A percentile compares a stretch with the other conserved stretches of the same genome.
These are phyloP conservation scores for Melanocharis versteri DNA, from an alignment of 2,113 vertebrate genomes.

Conservation along the genomic window DNA sequence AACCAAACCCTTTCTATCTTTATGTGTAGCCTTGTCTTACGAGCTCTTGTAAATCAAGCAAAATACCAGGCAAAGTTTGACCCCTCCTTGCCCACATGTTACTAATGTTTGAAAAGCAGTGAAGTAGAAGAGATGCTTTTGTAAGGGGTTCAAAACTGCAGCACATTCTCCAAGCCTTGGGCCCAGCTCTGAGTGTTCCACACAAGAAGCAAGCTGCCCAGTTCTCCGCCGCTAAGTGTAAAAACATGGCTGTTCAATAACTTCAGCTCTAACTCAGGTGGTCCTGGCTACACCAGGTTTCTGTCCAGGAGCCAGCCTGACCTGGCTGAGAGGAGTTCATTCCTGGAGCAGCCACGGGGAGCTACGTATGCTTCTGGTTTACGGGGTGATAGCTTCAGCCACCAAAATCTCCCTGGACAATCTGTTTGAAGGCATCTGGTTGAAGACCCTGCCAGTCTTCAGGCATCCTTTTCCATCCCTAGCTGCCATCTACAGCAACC, in stretches of 20 bases:
- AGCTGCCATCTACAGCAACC: not conserved
- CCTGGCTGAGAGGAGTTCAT: not conserved
- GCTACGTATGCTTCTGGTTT: fast-evolving
- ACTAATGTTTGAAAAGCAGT: not conserved
- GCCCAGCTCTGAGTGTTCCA: not conserved
- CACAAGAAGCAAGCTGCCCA: not conserved
- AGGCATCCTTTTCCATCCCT: not conserved
- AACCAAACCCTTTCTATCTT: not conserved
- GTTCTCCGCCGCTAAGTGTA: not conserved
- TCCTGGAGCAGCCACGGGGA: not conserved
- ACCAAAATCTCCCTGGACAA: not conserved
- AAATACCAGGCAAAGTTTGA: not conserved
- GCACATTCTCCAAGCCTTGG: not conserved
- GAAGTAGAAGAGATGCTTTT: not conserved
- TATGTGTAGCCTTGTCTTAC: not conserved
- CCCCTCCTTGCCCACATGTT: not conserved
- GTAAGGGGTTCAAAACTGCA: not conserved
- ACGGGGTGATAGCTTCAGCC: not conserved
- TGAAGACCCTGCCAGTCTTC: not conserved
- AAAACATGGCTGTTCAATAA: not conserved
- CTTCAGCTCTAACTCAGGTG: not conserved
- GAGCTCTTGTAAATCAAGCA: not conserved
- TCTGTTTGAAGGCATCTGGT: not conserved
- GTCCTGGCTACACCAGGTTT: not conserved
- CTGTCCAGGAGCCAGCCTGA: not conserved